Evolutionary conservation across 2,888 invertebrate species (phyloP).

Genomic region (Embidobia sp.): DNA sequence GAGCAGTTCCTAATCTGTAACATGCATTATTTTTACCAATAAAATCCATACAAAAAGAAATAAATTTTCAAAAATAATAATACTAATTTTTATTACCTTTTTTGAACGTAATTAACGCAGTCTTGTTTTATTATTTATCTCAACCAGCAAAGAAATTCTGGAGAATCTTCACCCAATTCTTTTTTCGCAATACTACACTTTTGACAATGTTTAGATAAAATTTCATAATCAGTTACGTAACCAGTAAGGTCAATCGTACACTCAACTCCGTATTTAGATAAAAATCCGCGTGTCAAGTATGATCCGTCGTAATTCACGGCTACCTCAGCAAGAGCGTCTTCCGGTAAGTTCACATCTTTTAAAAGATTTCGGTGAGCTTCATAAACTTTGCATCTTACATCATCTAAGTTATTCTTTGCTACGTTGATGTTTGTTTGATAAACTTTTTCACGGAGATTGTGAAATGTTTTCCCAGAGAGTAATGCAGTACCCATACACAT

Average conservation of each 20-base stretch:
- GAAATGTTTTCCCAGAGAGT: not conserved
- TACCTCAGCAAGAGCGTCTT: not conserved
- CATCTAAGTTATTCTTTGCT: conserved; percentile 6
- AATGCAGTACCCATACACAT: not conserved
- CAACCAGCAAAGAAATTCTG: conserved; percentile 30
- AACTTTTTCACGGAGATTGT: not conserved
- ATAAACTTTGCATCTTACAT: conserved; percentile 2
- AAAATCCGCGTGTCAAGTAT: not conserved
- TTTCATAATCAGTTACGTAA: conserved; percentile 8
- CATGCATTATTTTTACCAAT: not conserved
- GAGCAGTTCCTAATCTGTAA: conserved; percentile 13
- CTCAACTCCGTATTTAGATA: conserved; percentile 6
- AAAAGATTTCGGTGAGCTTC: not conserved
- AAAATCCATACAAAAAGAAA: too few relatives aligned
- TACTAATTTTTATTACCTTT: conserved; percentile 14
- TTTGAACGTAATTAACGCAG: conserved; percentile 17
- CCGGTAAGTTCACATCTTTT: not conserved
- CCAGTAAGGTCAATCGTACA: conserved; percentile 16
- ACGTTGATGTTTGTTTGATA: not conserved
- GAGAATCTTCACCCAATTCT: conserved; percentile 3
- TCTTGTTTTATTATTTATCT: conserved; percentile 25
- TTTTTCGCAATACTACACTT: not conserved
- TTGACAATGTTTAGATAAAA: conserved; percentile 3
- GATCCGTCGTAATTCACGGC: not conserved
- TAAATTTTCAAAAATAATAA: too few relatives aligned